These are phyloP conservation scores for Argyrosomus japonicus DNA, from an alignment of 2,113 vertebrate species.

Conservation along the genomic window DNA sequence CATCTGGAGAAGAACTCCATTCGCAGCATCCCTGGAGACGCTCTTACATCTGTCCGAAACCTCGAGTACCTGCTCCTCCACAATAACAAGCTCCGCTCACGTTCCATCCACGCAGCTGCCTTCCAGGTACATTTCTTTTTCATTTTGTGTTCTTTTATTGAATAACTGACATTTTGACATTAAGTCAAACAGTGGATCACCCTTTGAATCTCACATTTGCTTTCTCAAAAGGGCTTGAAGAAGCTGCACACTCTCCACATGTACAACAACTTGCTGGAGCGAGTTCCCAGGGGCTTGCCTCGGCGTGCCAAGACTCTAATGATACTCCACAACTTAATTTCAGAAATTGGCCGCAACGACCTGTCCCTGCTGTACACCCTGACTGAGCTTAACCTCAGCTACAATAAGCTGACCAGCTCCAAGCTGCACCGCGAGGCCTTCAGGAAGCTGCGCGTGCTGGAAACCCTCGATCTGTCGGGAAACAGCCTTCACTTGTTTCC, in stretches of 20 bases:
- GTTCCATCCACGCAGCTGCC: conserved; percentile 90
- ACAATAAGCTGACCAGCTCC: conserved; percentile 92
- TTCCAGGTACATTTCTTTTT: conserved; percentile 82
- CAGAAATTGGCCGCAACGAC: conserved; percentile 92
- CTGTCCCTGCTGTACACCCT: conserved; percentile 91
- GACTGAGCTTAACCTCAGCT: conserved; percentile 97
- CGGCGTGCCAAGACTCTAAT: conserved; percentile 95
- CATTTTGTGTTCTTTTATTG: neutral
- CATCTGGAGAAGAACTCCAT: conserved; percentile 97
- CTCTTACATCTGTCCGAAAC: conserved; percentile 89
- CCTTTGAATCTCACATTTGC: neutral
- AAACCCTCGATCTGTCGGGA: conserved; percentile 93
- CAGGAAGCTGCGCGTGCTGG: conserved; percentile 91
- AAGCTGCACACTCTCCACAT: conserved; percentile 96
- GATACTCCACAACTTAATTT: conserved; percentile 94
- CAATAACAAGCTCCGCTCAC: conserved; percentile 93
- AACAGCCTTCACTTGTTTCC: conserved; percentile 89
- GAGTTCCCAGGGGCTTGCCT: conserved; percentile 92
- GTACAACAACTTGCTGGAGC: conserved; percentile 96
- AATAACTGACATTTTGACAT: neutral
- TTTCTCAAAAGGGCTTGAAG: conserved; percentile 87
- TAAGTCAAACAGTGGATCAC: too few species aligned
- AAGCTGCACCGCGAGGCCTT: conserved; percentile 93
- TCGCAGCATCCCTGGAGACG: conserved; percentile 86
- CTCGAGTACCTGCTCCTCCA: conserved; percentile 97